These are phyloP conservation scores for Laticauda laticaudata DNA, from an alignment of 2,113 vertebrate species.

Conservation along the genomic window DNA sequence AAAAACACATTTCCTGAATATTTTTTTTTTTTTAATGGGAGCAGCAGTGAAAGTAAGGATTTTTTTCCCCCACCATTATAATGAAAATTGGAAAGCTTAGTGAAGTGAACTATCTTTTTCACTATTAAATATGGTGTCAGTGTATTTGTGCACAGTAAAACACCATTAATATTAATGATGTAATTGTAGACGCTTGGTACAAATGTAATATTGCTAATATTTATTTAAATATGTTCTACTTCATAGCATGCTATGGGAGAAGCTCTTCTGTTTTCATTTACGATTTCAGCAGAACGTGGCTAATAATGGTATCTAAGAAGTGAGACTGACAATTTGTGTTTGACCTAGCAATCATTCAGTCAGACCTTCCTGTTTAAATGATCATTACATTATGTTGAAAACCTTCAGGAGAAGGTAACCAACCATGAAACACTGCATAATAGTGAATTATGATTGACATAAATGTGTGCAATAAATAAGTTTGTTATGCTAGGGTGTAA, in stretches of 20 bases:
- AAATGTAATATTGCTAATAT: constrained; percentile 3
- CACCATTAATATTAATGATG: background rate
- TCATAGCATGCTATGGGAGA: background rate
- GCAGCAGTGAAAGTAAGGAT: background rate
- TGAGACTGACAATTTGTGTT: background rate
- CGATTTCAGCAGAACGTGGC: constrained; percentile 23
- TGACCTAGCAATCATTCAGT: constrained; percentile 25
- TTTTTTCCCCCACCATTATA: background rate
- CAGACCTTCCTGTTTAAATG: constrained; percentile 32
- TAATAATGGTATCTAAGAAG: constrained; percentile 1
- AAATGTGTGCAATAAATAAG: background rate
- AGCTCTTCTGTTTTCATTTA: background rate
- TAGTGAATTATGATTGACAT: background rate
- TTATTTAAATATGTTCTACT: background rate
- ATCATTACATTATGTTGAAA: constrained; percentile 30
- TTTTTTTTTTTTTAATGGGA: background rate
- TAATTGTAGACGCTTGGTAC: background rate
- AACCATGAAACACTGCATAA: constrained; percentile 26
- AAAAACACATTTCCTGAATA: background rate
- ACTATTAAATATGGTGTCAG: background rate
- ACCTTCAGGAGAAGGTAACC: constrained; percentile 34
- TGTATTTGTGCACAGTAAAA: background rate
- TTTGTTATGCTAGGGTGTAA: background rate
- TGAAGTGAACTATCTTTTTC: background rate
- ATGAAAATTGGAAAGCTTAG: background rate